Percentiles rank a stretch among this genome's conserved stretches.
These are phyloP conservation scores for Drosophila nebulosa DNA, from an alignment of 1,140 invertebrate genomes.

Conservation along the genomic window DNA sequence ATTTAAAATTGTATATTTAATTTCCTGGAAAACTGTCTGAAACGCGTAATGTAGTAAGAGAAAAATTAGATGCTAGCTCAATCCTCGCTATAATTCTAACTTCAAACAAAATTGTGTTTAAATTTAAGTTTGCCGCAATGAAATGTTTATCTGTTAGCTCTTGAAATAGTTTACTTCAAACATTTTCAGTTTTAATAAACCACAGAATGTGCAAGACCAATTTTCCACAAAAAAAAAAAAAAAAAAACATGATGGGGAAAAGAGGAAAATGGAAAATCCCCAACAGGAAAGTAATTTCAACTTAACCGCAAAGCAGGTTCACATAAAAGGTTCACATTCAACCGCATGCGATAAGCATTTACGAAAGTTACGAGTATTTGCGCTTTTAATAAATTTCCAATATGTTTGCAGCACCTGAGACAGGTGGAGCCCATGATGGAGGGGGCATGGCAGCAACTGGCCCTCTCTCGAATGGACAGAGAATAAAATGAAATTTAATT, in stretches of 20 bases:
- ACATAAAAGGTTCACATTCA: slow-evolving; percentile 21
- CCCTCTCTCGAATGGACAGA: slow-evolving; percentile 26
- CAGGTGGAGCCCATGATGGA: neutral
- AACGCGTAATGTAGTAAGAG: no score
- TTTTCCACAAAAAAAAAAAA: neutral
- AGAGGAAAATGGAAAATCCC: neutral
- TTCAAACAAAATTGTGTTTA: no score
- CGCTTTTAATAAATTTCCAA: slow-evolving; percentile 56
- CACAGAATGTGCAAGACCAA: neutral
- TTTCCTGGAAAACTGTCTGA: no score
- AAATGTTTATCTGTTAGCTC: neutral
- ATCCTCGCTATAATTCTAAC: no score
- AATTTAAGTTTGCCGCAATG: neutral
- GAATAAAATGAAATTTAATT: slow-evolving; percentile 69
- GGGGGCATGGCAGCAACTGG: neutral
- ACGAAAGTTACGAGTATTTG: slow-evolving; percentile 33
- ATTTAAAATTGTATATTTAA: no score
- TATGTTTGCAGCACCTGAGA: slow-evolving; percentile 54
- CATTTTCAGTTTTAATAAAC: neutral
- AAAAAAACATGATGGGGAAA: neutral
- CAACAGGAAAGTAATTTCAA: slow-evolving; percentile 38
- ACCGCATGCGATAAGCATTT: slow-evolving; percentile 10
- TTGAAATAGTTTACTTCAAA: neutral
- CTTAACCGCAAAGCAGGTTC: slow-evolving; percentile 29
- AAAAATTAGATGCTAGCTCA: no score